phyloP scores from a whole-genome alignment of 2,888 invertebrate genomes.

The Corythucha ciliata region DNA sequence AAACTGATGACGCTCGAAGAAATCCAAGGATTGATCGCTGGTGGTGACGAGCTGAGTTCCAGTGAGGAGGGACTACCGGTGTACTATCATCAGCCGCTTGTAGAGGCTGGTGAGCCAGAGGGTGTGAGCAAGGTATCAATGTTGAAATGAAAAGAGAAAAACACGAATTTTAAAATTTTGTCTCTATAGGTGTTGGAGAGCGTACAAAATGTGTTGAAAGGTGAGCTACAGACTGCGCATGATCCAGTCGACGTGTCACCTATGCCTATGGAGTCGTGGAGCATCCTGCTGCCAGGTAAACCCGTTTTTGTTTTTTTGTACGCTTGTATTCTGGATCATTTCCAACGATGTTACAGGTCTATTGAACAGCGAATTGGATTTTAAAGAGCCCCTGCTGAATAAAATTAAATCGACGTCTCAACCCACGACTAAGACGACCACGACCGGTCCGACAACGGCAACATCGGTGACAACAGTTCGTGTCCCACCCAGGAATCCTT shows the following conservation, averaged over 20 bases:
- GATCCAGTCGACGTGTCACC: constrained; percentile 36
- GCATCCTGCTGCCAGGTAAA: constrained; percentile 62
- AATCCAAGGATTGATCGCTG: constrained; percentile 71
- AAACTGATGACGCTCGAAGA: constrained; percentile 74
- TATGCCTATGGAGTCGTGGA: constrained; percentile 51
- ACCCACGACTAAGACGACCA: constrained; percentile 3
- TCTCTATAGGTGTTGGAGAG: constrained; percentile 58
- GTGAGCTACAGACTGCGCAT: constrained; percentile 55
- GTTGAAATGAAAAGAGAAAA: not conserved
- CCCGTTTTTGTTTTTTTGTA: not conserved
- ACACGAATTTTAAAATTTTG: not conserved
- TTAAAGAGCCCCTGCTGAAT: constrained; percentile 20
- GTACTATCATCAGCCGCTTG: constrained; percentile 42
- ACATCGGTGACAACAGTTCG: no score
- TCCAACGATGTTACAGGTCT: constrained; percentile 20
- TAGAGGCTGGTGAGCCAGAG: constrained; percentile 36
- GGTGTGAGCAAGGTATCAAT: constrained; percentile 50
- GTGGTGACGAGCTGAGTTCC: constrained; percentile 55
- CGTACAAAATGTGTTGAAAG: constrained; percentile 72
- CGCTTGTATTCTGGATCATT: not conserved
- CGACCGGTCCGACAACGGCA: no score
- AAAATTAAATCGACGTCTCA: constrained; percentile 3
- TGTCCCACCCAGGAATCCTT: no score
- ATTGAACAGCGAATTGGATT: constrained; percentile 24
- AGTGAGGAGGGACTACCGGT: constrained; percentile 38